Percentiles rank a stretch among this genome's conserved stretches.
These are phyloP conservation scores for Odontesthes bonariensis DNA, from an alignment of 2,113 vertebrate species.

Conservation along the genomic window DNA sequence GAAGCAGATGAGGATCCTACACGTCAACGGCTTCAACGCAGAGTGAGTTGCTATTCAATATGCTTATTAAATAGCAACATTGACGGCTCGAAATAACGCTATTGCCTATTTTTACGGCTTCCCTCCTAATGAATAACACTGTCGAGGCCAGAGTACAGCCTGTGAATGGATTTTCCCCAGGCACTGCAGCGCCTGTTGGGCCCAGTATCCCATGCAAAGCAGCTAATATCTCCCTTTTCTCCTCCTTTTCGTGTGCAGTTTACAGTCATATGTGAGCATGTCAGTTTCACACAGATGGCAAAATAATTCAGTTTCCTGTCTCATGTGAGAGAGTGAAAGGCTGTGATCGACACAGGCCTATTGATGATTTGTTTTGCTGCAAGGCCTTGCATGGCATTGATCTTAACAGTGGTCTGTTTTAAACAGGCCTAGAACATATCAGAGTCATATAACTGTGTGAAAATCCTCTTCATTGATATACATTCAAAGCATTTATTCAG, in stretches of 20 bases:
- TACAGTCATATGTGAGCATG: slow-evolving; percentile 49
- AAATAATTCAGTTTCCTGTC: slow-evolving; percentile 68
- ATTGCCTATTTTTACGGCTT: slow-evolving; percentile 23
- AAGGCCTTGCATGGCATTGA: slow-evolving; percentile 78
- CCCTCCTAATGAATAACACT: slow-evolving; percentile 32
- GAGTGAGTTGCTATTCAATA: slow-evolving; percentile 89
- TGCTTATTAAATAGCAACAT: slow-evolving; percentile 27
- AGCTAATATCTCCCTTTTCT: slow-evolving; percentile 52
- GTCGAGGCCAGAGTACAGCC: slow-evolving; percentile 47
- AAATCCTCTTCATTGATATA: slow-evolving; percentile 9
- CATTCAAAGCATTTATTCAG: background rate
- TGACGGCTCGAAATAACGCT: background rate
- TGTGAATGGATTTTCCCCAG: slow-evolving; percentile 70
- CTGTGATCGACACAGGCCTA: slow-evolving; percentile 75
- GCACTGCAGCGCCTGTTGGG: slow-evolving; percentile 90
- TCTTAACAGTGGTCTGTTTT: slow-evolving; percentile 72
- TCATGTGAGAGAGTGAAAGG: slow-evolving; percentile 70
- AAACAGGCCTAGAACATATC: slow-evolving; percentile 62
- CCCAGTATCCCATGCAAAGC: slow-evolving; percentile 85
- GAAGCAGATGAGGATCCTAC: slow-evolving; percentile 99
- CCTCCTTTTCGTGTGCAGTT: slow-evolving; percentile 27
- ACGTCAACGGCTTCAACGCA: slow-evolving; percentile 99
- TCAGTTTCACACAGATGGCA: slow-evolving; percentile 55
- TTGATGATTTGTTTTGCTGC: slow-evolving; percentile 80
- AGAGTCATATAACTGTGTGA: slow-evolving; percentile 49